Base-by-base conservation (phyloP, 1,140 invertebrate genomes). In the Heliconius hermathena region DNA sequence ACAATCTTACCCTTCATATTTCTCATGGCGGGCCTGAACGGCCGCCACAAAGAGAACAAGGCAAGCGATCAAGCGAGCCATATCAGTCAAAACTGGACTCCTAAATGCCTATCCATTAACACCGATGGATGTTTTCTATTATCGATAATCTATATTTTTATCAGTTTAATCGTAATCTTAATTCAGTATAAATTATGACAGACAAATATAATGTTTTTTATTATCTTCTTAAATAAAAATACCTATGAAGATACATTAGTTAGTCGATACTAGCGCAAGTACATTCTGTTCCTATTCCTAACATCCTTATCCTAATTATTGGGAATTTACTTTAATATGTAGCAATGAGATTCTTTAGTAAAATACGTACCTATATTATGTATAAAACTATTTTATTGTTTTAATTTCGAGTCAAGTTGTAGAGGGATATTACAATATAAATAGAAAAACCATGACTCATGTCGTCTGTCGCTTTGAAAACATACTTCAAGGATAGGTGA, bases 1-100 rank as follows among this genome's bases (percentile, higher is more conserved):
- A 26, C 70, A 60, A 77, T 84, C 88, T 87, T 82, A 94, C 92
- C 91, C 90, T 85, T 94, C 92, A 88, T 94, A 94, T 86, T 91
- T 85, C 66, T 94, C 91, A 81, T 94, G 92, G 16, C 84, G 81
- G 22, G 81, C 89, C 33, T 90, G 81, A 1, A 84, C 88, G 18
- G 82, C 74, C 3, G 83, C 85, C 26, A 82, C 80, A 3, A 88
- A 57, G 11, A 93, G 71, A 8, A 92, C 74, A 4, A 92, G 78
- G 77, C 75, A 89, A 20, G 88, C 79, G 76, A 87, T 75, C 74
- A 87, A 76, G 46, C 88, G 84, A 78, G 79, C 74, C 90, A 92
- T 90, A 66, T 29, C 26, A 73, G 82, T 87, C 54, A 22, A n/a
- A 73, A 88, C 83, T 87, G 38, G 36, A 22, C 66, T 52, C 4